A percentile compares a stretch with the other conserved stretches of the same genome.
Evolutionary conservation across 1,140 invertebrate genomes (phyloP).

Genomic region (Cardiocondyla obscurior): DNA sequence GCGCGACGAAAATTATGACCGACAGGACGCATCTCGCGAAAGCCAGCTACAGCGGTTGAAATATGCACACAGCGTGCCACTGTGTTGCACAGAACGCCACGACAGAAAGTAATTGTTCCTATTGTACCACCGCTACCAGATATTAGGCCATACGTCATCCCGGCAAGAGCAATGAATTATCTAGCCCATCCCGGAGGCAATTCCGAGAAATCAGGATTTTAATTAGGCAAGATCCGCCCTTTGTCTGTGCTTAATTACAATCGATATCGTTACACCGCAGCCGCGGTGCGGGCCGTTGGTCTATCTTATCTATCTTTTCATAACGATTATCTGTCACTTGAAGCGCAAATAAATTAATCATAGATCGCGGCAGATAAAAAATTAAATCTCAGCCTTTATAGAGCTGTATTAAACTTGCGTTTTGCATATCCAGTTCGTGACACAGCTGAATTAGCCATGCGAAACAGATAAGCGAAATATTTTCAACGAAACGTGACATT

Average conservation of each 20-base stretch:
- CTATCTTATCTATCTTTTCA: background rate
- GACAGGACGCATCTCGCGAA: conserved; percentile 14
- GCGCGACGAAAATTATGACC: conserved; percentile 52
- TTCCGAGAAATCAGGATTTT: conserved; percentile 33
- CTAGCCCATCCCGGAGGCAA: background rate
- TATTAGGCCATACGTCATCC: conserved; percentile 57
- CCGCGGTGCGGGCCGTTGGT: background rate
- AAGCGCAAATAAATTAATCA: background rate
- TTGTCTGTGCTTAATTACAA: background rate
- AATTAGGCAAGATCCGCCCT: background rate
- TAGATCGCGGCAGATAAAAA: background rate
- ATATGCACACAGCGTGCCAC: conserved; percentile 54
- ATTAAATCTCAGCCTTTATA: background rate
- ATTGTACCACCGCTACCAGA: conserved; percentile 29
- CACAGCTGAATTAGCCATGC: background rate
- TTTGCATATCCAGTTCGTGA: background rate
- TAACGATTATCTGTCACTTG: background rate
- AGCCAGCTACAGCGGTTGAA: conserved; percentile 43
- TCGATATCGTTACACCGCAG: background rate
- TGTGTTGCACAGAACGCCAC: conserved; percentile 1
- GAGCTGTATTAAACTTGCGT: background rate
- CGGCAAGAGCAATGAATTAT: conserved; percentile 22
- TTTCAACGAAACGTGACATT: background rate
- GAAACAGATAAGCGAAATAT: background rate
- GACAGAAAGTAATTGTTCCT: conserved; percentile 66